phyloP scores from a whole-genome alignment of 2,797 vertebrate genomes.

The Melanotaenia pygmaea region DNA sequence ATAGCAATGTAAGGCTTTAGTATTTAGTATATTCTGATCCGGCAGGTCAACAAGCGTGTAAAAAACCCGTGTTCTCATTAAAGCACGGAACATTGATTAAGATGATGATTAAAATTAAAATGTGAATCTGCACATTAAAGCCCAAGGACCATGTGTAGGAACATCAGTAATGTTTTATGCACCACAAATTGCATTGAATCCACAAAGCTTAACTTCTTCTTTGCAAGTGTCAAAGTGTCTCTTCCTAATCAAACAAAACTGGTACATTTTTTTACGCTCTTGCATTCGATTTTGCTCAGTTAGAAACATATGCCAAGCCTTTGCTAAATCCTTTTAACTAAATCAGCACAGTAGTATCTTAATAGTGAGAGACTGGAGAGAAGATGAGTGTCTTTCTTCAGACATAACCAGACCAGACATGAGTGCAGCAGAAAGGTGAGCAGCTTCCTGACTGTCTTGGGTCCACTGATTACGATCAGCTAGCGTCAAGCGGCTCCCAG shows the following conservation, averaged over 20 bases:
- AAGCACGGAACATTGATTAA: slow-evolving; percentile 78
- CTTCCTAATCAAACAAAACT: neutral
- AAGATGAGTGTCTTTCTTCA: slow-evolving; percentile 30
- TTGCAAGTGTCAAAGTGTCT: slow-evolving; percentile 8
- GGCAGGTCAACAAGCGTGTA: slow-evolving; percentile 76
- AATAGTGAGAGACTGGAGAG: slow-evolving; percentile 15
- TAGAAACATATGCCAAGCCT: slow-evolving; percentile 5
- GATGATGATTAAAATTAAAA: slow-evolving; percentile 80
- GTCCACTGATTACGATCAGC: slow-evolving; percentile 83
- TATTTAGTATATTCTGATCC: slow-evolving; percentile 68
- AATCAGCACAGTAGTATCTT: slow-evolving; percentile 8
- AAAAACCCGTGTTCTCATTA: slow-evolving; percentile 78
- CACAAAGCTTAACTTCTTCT: slow-evolving; percentile 37
- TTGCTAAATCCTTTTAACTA: slow-evolving; percentile 13
- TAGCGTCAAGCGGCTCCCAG: slow-evolving; percentile 83
- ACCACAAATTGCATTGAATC: slow-evolving; percentile 36
- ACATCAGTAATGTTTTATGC: slow-evolving; percentile 56
- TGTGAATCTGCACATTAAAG: slow-evolving; percentile 53
- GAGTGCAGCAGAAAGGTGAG: slow-evolving; percentile 64
- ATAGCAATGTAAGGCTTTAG: slow-evolving; percentile 45
- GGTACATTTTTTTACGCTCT: neutral
- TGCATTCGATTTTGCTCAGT: slow-evolving; percentile 10
- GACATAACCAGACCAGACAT: slow-evolving; percentile 51
- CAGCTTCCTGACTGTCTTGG: slow-evolving; percentile 58
- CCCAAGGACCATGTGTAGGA: slow-evolving; percentile 56